Evolutionary conservation across 2,888 invertebrate genomes (phyloP), one percentile per base, ranked within the genome.

Genomic region (Hipparchia sbordonii): DNA sequence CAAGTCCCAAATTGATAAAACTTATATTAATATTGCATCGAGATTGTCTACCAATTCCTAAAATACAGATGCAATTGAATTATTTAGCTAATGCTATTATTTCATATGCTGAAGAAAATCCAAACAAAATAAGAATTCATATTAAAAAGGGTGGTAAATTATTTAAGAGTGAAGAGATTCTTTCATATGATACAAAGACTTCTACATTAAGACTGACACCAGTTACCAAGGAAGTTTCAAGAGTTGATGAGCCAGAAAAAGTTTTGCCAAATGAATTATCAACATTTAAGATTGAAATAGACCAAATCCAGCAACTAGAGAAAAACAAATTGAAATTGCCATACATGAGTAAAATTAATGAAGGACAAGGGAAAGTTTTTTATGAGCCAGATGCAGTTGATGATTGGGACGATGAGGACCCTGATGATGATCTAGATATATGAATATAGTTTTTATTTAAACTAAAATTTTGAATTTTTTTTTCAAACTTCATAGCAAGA

Each of bases 331-430:
- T 96, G 56, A 91, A 95, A 73, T 87, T 96, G 71, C 96, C 96
- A 0, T 96, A 96, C 81, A 92, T 92, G 93, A 92, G 87, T 78
- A 94, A 93, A 77, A 91, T 92, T 67, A 90, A 93, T 77, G 87
- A 92, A 71, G 90, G 93, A 0, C 94, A 94, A 74, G 95, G 96
- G 60, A 95, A 95, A 83, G 96, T 97, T 54, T 95, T 95, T 79
- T 97, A 97, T 82, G 95, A 96, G 77, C 96, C 97, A 9, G 97
- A 97, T 88, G 95, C 95, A 70, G 94, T 95, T 2, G 97, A 97
- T 86, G 97, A 97, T 85, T 96, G 97, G 94, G 97, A 97, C 82
- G 97, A 97, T 82, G 97, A 97, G 89, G 97, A 97, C 89, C 97
- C 97, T 1, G 97, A 97, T 93, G 97, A 97, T 87, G 97, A 97